These are phyloP conservation scores for Nettapus auritus DNA, from an alignment of 2,113 vertebrate genomes.

Conservation along the genomic window DNA sequence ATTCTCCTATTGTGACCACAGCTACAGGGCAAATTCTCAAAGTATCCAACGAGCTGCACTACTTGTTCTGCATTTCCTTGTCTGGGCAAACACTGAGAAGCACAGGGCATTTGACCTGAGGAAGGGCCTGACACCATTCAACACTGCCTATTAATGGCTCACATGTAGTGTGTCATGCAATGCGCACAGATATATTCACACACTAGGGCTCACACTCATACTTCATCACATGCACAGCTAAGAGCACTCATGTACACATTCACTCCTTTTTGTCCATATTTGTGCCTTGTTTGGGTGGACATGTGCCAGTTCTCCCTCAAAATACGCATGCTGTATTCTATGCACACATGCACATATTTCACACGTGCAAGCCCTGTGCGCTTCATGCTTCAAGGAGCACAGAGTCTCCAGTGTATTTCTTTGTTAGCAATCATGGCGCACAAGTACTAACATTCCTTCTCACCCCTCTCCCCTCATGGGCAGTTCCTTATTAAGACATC, in stretches of 20 bases:
- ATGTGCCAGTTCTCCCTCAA: neutral
- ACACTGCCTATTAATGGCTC: neutral
- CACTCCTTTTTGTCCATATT: neutral
- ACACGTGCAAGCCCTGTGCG: neutral
- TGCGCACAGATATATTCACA: neutral
- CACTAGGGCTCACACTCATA: neutral
- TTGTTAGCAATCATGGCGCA: neutral
- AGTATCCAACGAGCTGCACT: neutral
- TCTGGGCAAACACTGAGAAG: neutral
- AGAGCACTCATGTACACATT: neutral
- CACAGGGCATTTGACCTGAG: neutral
- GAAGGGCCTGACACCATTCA: neutral
- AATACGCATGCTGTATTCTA: neutral
- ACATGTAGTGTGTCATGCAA: accelerated
- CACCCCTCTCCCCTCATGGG: neutral
- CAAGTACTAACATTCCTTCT: neutral
- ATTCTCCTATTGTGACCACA: neutral
- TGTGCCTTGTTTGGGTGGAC: neutral
- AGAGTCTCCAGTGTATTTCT: neutral
- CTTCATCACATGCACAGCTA: neutral
- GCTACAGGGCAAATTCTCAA: neutral
- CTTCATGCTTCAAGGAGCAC: neutral
- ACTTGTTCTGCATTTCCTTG: neutral
- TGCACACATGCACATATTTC: neutral
- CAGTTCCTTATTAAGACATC: neutral